Percentiles rank a stretch among this genome's conserved stretches.
Evolutionary conservation across 1,140 invertebrate species (phyloP).

Genomic region (Penaeus chinensis): DNA sequence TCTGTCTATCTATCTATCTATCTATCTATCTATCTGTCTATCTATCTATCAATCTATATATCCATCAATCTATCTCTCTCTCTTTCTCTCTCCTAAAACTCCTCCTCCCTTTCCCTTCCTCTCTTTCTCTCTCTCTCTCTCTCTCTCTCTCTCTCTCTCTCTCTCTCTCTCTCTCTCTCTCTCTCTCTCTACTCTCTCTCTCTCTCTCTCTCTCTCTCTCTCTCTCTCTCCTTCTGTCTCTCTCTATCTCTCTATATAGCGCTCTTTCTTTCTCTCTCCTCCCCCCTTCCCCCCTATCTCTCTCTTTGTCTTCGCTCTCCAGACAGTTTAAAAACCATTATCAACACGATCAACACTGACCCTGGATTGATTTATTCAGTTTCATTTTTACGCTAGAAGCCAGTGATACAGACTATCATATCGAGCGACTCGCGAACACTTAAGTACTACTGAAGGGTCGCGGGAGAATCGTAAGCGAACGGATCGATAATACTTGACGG

Average conservation of each 20-base stretch:
- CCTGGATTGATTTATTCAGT: too few relatives aligned
- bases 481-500: too few relatives aligned
- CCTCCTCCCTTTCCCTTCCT: too few relatives aligned
- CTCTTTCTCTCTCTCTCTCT: background rate
- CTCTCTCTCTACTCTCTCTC: background rate
- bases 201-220: too few relatives aligned
- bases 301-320: background rate
- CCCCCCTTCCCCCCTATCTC: background rate
- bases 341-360: too few relatives aligned
- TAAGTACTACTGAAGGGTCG: too few relatives aligned
- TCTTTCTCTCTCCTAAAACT: background rate
- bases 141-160: background rate
- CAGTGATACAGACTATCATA: too few relatives aligned
- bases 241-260: too few relatives aligned
- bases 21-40: background rate
- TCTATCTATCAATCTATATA: background rate
- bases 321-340: background rate
- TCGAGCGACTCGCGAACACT: too few relatives aligned
- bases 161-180: background rate
- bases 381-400: too few relatives aligned
- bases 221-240: background rate
- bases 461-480: too few relatives aligned
- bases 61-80: background rate
- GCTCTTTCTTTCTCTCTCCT: background rate
- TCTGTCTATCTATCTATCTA: background rate